Percentiles rank a stretch among this genome's conserved stretches.
Conservation (phyloP, 2,797 vertebrate genomes). For the Mus caroli region DNA sequence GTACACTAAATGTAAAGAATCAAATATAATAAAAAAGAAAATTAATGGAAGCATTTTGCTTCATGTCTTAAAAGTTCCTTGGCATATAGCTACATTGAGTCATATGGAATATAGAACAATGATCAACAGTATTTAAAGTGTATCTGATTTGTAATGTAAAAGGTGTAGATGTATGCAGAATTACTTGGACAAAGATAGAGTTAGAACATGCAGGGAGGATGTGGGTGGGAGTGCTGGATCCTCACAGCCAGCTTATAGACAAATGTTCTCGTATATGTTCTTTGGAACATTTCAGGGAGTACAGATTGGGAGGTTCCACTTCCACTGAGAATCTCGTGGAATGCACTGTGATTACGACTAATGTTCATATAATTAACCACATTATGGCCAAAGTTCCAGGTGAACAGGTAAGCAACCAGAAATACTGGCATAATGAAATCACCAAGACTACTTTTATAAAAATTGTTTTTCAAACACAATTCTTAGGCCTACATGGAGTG, state of each 20-base stretch:
- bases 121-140: too few species aligned
- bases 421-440: background rate
- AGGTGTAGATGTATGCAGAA: too few species aligned
- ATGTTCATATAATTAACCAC: background rate
- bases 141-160: too few species aligned
- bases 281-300: background rate
- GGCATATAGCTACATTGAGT: too few species aligned
- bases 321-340: background rate
- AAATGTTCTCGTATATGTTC: background rate
- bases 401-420: background rate
- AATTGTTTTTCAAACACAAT: background rate
- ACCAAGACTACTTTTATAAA: background rate
- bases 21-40: too few species aligned
- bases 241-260: too few species aligned
- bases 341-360: background rate
- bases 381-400: background rate
- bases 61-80: too few species aligned
- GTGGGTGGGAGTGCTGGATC: background rate
- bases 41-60: too few species aligned
- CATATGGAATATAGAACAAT: too few species aligned
- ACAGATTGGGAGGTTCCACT: rapidly evolving
- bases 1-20: too few species aligned
- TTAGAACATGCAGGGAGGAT: too few species aligned
- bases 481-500: background rate
- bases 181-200: too few species aligned